phyloP scores from a whole-genome alignment of 2,888 invertebrate genomes.

The Cremastinae sp. region DNA sequence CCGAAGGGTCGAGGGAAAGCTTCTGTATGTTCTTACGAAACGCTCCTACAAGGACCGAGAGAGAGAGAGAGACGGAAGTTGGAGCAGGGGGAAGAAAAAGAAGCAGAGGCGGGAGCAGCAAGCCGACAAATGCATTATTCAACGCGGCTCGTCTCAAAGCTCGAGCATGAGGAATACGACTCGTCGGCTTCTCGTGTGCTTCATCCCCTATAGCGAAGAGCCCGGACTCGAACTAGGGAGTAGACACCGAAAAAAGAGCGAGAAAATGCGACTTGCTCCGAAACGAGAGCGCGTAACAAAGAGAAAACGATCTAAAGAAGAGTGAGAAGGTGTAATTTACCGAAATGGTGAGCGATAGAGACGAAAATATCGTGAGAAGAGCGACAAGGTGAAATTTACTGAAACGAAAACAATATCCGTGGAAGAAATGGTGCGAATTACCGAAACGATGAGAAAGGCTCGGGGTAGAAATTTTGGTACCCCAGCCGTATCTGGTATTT shows the following conservation, averaged over 20 bases:
- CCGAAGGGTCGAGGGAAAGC: slow-evolving; percentile 26
- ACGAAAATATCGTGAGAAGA: no score
- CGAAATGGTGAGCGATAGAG: no score
- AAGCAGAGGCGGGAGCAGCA: slow-evolving; percentile 6
- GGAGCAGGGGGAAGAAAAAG: background rate
- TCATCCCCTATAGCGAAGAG: slow-evolving; percentile 39
- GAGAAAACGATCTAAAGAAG: no score
- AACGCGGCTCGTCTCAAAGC: slow-evolving; percentile 57
- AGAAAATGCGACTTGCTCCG: slow-evolving; percentile 3
- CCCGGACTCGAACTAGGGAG: slow-evolving; percentile 13
- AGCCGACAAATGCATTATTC: slow-evolving; percentile 59
- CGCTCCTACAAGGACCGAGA: slow-evolving; percentile 3
- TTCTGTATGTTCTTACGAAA: slow-evolving; percentile 7
- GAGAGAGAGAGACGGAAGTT: slow-evolving; percentile 7
- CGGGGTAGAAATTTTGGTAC: no score
- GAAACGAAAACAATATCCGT: no score
- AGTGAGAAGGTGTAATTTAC: no score
- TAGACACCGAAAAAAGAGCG: slow-evolving; percentile 33
- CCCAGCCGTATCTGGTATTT: no score
- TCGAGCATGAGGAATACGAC: slow-evolving; percentile 40
- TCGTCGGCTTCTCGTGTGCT: slow-evolving; percentile 22
- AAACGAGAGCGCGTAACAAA: no score
- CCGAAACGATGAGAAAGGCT: no score
- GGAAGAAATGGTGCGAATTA: no score
- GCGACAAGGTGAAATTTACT: no score